These are phyloP conservation scores for Anarsia innoxiella DNA, from an alignment of 2,888 invertebrate genomes.

Conservation along the genomic window DNA sequence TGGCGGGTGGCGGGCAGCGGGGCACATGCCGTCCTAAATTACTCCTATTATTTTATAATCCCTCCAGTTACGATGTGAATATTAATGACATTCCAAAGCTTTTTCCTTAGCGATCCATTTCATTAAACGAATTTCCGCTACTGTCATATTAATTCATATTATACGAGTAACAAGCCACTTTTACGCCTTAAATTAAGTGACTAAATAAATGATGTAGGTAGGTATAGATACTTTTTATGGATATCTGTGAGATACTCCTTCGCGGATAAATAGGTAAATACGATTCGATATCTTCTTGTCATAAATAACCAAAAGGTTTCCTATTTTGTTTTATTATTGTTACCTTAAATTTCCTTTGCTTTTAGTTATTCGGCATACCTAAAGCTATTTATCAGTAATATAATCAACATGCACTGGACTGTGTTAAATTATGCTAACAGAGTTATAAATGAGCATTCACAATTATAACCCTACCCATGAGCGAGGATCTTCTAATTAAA, in stretches of 20 bases:
- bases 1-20: slow-evolving; percentile 27
- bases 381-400: no score
- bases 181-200: no score
- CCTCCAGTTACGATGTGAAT: slow-evolving; percentile 73
- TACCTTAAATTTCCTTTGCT: no score
- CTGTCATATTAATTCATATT: no score
- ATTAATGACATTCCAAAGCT: slow-evolving; percentile 71
- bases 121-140: slow-evolving; percentile 51
- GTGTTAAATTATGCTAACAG: slow-evolving; percentile 55
- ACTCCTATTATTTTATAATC: slow-evolving; percentile 75
- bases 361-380: no score
- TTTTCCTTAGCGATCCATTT: slow-evolving; percentile 55
- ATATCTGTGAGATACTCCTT: no score
- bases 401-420: slow-evolving; percentile 38
- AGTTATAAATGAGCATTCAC: slow-evolving; percentile 52
- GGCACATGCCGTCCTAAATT: slow-evolving; percentile 65
- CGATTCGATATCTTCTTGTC: slow-evolving; percentile 35
- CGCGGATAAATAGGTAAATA: no score
- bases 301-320: not conserved
- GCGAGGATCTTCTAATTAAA: slow-evolving; percentile 57
- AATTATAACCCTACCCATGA: slow-evolving; percentile 33
- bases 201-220: no score
- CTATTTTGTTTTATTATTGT: no score
- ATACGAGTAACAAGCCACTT: no score
- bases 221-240: no score